These are phyloP conservation scores for Zygaena filipendulae DNA, from an alignment of 2,888 invertebrate species.

Conservation along the genomic window DNA sequence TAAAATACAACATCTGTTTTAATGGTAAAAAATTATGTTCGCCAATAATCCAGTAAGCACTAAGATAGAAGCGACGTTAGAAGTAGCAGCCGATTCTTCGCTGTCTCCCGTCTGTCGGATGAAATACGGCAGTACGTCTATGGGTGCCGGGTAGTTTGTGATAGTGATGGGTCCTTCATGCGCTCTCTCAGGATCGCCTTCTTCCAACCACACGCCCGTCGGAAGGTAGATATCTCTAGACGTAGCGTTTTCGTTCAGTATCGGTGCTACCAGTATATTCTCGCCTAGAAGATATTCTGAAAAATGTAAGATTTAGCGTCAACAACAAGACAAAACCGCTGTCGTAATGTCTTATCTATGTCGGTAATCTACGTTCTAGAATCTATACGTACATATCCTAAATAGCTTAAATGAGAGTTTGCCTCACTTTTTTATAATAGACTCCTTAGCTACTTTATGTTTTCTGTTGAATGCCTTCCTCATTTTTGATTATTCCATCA, in stretches of 20 bases:
- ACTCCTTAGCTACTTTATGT: no score
- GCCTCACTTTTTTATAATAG: no score
- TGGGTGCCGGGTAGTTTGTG: constrained; percentile 72
- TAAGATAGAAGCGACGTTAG: constrained; percentile 21
- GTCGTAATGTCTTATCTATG: no score
- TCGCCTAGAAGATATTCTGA: constrained; percentile 85
- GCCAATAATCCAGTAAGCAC: constrained; percentile 26
- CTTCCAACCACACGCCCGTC: constrained; percentile 77
- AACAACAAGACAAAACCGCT: no score
- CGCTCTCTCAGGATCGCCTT: constrained; percentile 43
- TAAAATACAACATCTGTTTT: background rate
- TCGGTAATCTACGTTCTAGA: no score
- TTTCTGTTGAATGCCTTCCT: no score
- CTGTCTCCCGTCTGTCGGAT: constrained; percentile 22
- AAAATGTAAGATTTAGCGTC: constrained; percentile 19
- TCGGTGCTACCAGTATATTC: constrained; percentile 80
- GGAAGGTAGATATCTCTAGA: constrained; percentile 81
- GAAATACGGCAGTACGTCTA: constrained; percentile 78
- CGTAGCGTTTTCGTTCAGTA: constrained; percentile 70
- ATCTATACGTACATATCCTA: no score
- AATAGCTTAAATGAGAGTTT: no score
- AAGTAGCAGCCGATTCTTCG: constrained; percentile 20
- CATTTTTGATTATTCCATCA: no score
- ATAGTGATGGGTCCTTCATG: constrained; percentile 72
- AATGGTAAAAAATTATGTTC: constrained; percentile 10